Evolutionary conservation across 2,888 invertebrate genomes (phyloP), one percentile per base, ranked within the genome.

Genomic region (Argyra leucocephala): DNA sequence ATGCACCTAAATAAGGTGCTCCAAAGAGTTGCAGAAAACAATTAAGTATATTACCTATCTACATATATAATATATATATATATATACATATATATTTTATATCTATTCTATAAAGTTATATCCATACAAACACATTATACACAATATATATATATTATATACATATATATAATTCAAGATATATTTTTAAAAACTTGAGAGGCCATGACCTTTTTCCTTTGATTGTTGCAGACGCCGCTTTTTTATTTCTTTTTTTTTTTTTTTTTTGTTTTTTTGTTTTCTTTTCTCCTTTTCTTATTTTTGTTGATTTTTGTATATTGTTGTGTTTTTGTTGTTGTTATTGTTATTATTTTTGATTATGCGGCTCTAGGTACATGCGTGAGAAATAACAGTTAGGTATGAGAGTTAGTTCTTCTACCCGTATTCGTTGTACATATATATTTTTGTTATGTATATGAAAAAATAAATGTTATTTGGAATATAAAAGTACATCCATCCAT

Each of bases 161-260:
- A 15, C 18, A n/a, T 48, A 15, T 48, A 48, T 48, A 5, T 48
- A 48, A n/a, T n/a, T n/a, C 48, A 48, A 48, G 48, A 48, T 48
- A 48, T 48, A 48, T 31, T 31, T 48, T 48, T 48, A 37, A 48
- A 48, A 48, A 48, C 48, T 48, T 48, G 48, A 48, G 48, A 48
- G 48, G 48, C 48, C 48, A 48, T 48, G 48, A 48, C 48, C 48
- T 48, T 48, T 48, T 48, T 48, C 48, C 48, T 48, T 48, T 48
- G 48, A 48, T 48, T 48, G 48, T 48, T 48, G 48, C 48, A 48
- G 48, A 48, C 48, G 48, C 48, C 48, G 48, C 48, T 48, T 48
- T 18, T 18, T 48, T 48, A 9, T 37, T 48, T 48, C 15, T n/a
- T 48, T 48, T 4, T 48, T 10, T 37, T 37, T 37, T n/a, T 48